Conservation (phyloP, 2,888 invertebrate genomes). For the Hyposoter didymator region DNA sequence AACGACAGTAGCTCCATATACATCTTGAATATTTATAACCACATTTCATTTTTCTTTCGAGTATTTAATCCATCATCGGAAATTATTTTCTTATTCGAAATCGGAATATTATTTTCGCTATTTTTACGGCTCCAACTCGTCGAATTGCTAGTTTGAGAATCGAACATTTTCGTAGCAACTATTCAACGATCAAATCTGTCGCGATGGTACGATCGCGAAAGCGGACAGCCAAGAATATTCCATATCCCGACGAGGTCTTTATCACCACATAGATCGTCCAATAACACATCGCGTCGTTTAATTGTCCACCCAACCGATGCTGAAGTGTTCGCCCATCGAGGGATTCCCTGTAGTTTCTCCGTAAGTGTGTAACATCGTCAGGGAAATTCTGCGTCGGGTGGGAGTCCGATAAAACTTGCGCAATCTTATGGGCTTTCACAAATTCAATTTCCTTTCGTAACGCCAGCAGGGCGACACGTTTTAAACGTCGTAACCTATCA, state of each 20-base stretch:
- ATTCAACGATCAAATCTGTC: not conserved
- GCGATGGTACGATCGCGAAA: not conserved
- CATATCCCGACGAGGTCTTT: not conserved
- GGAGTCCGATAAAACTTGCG: not conserved
- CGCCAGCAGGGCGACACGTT: slow-evolving; percentile 59
- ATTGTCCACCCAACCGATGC: not conserved
- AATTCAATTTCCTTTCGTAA: slow-evolving; percentile 70
- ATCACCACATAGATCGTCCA: slow-evolving; percentile 4
- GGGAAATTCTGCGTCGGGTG: not conserved
- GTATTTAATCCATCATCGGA: not conserved
- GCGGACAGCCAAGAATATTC: not conserved
- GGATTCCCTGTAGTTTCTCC: slow-evolving; percentile 20
- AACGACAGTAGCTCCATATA: slow-evolving; percentile 6
- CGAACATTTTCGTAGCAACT: not conserved
- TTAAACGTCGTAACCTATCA: slow-evolving; percentile 67
- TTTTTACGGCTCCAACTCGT: not conserved
- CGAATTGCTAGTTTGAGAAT: not conserved
- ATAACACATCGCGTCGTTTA: slow-evolving; percentile 7
- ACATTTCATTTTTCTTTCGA: slow-evolving; percentile 2
- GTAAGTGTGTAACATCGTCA: not conserved
- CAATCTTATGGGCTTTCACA: slow-evolving; percentile 11
- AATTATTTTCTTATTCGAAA: not conserved
- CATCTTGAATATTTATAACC: slow-evolving; percentile 9
- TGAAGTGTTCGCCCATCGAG: not conserved
- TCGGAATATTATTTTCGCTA: not conserved